Conservation (phyloP, 2,888 invertebrate genomes). For the Pasiphila rectangulata region DNA sequence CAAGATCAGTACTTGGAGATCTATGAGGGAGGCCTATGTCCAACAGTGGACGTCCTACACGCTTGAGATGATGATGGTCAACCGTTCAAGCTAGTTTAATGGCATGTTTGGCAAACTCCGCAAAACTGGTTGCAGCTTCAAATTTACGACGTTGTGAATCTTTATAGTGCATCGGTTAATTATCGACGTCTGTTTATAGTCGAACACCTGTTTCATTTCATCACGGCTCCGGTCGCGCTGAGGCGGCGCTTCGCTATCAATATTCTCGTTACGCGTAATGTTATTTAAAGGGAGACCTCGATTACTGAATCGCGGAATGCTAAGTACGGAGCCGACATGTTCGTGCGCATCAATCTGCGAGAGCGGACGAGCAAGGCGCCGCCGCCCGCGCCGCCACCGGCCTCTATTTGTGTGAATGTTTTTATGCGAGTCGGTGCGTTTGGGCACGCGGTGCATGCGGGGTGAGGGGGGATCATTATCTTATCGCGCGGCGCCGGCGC, state of each 20-base stretch:
- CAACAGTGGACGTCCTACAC: no score
- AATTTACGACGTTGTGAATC: slow-evolving; percentile 46
- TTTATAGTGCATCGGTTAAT: slow-evolving; percentile 46
- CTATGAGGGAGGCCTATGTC: no score
- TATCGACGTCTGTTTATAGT: slow-evolving; percentile 44
- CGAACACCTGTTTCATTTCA: slow-evolving; percentile 49
- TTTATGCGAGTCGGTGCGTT: slow-evolving; percentile 55
- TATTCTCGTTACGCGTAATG: slow-evolving; percentile 18
- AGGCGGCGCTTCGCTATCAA: slow-evolving; percentile 18
- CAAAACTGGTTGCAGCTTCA: slow-evolving; percentile 36
- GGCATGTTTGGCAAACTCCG: slow-evolving; percentile 22
- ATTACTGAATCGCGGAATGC: slow-evolving; percentile 33
- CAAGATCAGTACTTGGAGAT: no score
- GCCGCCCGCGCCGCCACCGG: slow-evolving; percentile 38
- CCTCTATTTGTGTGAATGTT: slow-evolving; percentile 66
- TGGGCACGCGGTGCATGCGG: slow-evolving; percentile 36
- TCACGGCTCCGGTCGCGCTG: slow-evolving; percentile 39
- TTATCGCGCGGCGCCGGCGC: slow-evolving; percentile 51
- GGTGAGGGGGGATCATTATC: slow-evolving; percentile 42
- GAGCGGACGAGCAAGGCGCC: slow-evolving; percentile 48
- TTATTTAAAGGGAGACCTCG: slow-evolving; percentile 32
- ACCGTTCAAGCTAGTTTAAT: slow-evolving; percentile 28
- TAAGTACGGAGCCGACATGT: slow-evolving; percentile 39
- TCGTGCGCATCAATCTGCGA: slow-evolving; percentile 53
- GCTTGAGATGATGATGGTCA: no score